These are phyloP conservation scores for Dinothrombium tinctorium DNA, from an alignment of 1,140 invertebrate species.

Conservation along the genomic window DNA sequence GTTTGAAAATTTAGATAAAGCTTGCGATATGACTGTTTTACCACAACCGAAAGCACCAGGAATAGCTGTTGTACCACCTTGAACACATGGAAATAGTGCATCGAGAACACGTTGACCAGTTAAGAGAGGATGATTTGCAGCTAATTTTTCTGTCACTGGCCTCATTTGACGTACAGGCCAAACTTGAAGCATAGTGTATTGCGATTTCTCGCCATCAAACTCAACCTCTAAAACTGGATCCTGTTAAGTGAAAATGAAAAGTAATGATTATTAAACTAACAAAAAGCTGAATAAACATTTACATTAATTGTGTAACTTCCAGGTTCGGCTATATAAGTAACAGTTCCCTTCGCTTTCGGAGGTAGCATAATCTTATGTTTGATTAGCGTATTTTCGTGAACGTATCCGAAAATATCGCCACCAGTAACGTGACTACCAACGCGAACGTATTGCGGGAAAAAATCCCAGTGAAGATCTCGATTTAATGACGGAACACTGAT, in stretches of 20 bases:
- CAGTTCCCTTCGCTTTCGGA: constrained; percentile 78
- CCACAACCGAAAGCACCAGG: constrained; percentile 94
- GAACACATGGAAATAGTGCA: constrained; percentile 87
- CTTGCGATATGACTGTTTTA: constrained; percentile 98
- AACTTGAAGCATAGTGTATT: constrained; percentile 74
- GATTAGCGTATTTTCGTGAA: constrained; percentile 88
- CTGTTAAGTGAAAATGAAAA: constrained; percentile 22
- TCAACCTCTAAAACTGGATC: constrained; percentile 88
- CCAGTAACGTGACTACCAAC: constrained; percentile 88
- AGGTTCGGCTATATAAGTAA: constrained; percentile 77
- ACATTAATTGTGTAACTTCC: constrained; percentile 85
- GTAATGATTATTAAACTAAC: background rate
- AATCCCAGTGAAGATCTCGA: constrained; percentile 69
- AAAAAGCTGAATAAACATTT: constrained; percentile 21
- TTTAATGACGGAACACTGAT: constrained; percentile 76
- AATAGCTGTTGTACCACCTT: constrained; percentile 97
- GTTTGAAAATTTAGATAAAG: constrained; percentile 97
- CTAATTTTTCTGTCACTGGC: constrained; percentile 88
- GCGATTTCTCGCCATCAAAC: constrained; percentile 80
- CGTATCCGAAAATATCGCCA: constrained; percentile 84
- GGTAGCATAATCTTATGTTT: constrained; percentile 90
- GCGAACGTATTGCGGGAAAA: constrained; percentile 58
- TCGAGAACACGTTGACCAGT: constrained; percentile 95
- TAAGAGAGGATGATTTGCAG: constrained; percentile 88
- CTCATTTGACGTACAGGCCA: constrained; percentile 91